phyloP scores from a whole-genome alignment of 1,140 invertebrate species.

The Choristoneura fumiferana region DNA sequence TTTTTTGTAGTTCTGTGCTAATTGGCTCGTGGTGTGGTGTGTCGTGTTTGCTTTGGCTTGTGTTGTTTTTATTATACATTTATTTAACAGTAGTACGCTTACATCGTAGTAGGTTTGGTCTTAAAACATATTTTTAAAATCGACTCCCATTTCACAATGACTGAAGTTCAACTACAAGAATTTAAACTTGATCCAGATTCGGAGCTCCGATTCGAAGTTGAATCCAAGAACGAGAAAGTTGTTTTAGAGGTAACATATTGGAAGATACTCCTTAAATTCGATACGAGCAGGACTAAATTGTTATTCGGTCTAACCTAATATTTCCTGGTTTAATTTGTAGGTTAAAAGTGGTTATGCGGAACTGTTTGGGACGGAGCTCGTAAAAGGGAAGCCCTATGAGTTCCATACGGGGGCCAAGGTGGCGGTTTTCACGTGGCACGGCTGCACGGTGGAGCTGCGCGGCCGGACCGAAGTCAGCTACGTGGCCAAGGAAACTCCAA shows the following conservation, averaged over 20 bases:
- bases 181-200: constrained; percentile 93
- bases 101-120: neutral
- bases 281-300: no score
- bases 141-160: constrained; percentile 44
- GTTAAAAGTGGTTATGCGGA: constrained; percentile 93
- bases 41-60: no score
- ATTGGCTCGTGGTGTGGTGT: no score
- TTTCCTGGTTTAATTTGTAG: constrained; percentile 73
- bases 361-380: constrained; percentile 97
- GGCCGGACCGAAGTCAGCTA: constrained; percentile 96
- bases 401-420: constrained; percentile 95
- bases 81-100: neutral
- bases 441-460: constrained; percentile 89
- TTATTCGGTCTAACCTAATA: neutral
- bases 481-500: constrained; percentile 96
- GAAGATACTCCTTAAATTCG: no score
- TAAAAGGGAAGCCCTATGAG: constrained; percentile 95
- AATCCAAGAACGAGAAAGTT: constrained; percentile 92
- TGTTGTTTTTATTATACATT: neutral
- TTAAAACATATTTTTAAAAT: neutral
- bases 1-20: no score
- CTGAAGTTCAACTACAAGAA: constrained; percentile 81
- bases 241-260: constrained; percentile 84
- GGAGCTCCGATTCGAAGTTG: constrained; percentile 96
- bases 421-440: constrained; percentile 98